Evolutionary conservation across 2,113 vertebrate genomes (phyloP), one percentile per base, ranked within the genome.

Genomic region (Rhizomys pruinosus): DNA sequence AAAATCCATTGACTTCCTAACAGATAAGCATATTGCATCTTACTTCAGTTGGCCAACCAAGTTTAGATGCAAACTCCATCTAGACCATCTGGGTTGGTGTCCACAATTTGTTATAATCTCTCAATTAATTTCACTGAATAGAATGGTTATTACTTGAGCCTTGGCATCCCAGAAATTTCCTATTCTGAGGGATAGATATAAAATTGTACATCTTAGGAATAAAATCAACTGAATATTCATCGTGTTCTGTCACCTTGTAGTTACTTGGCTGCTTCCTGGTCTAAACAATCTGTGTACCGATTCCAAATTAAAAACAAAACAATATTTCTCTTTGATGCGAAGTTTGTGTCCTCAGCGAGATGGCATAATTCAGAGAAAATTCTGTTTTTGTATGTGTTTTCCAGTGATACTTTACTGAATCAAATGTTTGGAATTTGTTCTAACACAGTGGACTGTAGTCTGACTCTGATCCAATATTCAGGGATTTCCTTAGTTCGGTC

Each of bases 171-270:
- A 97, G 96, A 98, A 97, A 79, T 93, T 97, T 96, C 92, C 88
- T 97, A 96, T 98, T 98, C 97, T 98, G 97, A 92, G 72, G 92
- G 94, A 95, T 98, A 74, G 92, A 95, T 96, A 87, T 96, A 96
- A 97, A 98, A 98, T 94, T 96, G 88, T 97, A 91, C 96, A 92
- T 97, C 97, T 95, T 97, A 97, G 96, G 94, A 97, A 96, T 97
- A 97, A 98, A 98, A 97, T 97, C 94, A 97, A 95, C 97, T 98
- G 98, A 98, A 98, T 98, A 98, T 98, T 98, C 98, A 98, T 98
- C 97, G 97, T 88, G 89, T 97, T 98, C 98, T 98, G 98, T 98
- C 97, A 77, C 98, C 97, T 97, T 59, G 12, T 97, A 98, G 97
- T 97, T 98, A 96, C 92, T 97, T 97, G 97, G 96, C 97, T 96